Base-by-base conservation (phyloP, 2,113 vertebrate genomes). In the Zosterops japonicus region DNA sequence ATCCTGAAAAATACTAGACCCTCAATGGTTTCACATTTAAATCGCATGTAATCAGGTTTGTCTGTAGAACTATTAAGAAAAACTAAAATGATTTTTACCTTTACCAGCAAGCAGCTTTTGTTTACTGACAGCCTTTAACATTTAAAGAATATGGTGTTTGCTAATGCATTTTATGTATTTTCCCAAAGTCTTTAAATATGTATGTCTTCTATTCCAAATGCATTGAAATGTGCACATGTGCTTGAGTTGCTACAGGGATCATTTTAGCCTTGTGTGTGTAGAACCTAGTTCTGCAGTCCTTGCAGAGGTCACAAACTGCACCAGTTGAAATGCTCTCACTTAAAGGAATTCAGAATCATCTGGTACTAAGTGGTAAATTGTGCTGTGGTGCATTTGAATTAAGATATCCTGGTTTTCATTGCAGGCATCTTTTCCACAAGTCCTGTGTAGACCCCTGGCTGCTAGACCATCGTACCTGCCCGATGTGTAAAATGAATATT, bases 401-500 rank as follows among this genome's bases (percentile, higher is more conserved):
- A 97, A 97, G 94, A 87, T 68, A 39, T 61, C 93, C 56, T 96
- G 93, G 80, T 97, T 97, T 94, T 97, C 91, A 50, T 98, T 95
- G 93, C 97, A 99, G 99, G 97, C 99, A 99, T 94, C 98, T 99
- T 83, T 99, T 99, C 98, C 99, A 99, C 98, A 99, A 99, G 96
- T 98, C 98, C 97, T 99, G 99, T 74, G 99, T 99, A 75, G 99
- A 99, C 97, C 99, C 99, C 7, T 99, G 99, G 99, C 98, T 99
- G 28, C 98, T 98, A 96, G 99, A 99, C 96, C 99, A 99, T 97
- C 98, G 99, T 36, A 99, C 99, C 25, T 99, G 99, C 86, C 99
- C 99, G 63, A 99, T 99, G 99, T 99, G 99, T 97, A 99, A 99
- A 98, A 99, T 99, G 99, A 99, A 99, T 97, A 99, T 99, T 97